Evolutionary conservation across 1,140 invertebrate species (phyloP).

Genomic region (Euglossa dilemma): DNA sequence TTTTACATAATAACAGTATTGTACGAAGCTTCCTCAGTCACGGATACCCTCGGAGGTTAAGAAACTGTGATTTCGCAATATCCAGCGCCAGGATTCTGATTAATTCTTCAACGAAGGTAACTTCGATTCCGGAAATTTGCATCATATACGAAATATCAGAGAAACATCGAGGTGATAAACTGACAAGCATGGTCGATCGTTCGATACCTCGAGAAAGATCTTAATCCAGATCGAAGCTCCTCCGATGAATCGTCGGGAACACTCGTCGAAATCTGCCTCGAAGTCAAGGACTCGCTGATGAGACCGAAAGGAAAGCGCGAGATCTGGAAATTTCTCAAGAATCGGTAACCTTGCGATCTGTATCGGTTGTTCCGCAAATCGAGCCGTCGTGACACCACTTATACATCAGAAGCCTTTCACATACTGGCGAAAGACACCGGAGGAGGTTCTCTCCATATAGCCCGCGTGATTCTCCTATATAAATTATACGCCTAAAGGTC

Average conservation of each 20-base stretch:
- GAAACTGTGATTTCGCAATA: not conserved
- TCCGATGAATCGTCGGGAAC: not conserved
- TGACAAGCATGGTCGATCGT: too few species aligned
- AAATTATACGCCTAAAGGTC: constrained; percentile 74
- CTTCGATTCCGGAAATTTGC: not conserved
- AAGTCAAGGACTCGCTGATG: not conserved
- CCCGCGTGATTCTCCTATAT: constrained; percentile 63
- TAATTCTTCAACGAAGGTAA: too few species aligned
- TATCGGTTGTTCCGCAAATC: constrained; percentile 43
- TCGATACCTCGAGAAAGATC: too few species aligned
- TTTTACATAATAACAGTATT: not conserved
- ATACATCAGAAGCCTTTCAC: constrained; percentile 64
- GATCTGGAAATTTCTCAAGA: constrained; percentile 35
- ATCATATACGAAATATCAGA: not conserved
- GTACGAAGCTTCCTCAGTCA: not conserved
- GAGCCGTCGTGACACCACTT: constrained; percentile 16
- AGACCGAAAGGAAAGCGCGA: not conserved
- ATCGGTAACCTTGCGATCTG: constrained; percentile 40
- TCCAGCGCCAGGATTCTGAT: not conserved
- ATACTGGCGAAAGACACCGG: constrained; percentile 42
- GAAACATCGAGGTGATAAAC: too few species aligned
- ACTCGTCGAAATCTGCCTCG: not conserved
- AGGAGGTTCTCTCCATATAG: constrained; percentile 33
- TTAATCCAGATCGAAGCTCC: too few species aligned
- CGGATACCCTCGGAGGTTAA: not conserved